Conservation (phyloP, 2,888 invertebrate species). For the Sycophila texana region DNA sequence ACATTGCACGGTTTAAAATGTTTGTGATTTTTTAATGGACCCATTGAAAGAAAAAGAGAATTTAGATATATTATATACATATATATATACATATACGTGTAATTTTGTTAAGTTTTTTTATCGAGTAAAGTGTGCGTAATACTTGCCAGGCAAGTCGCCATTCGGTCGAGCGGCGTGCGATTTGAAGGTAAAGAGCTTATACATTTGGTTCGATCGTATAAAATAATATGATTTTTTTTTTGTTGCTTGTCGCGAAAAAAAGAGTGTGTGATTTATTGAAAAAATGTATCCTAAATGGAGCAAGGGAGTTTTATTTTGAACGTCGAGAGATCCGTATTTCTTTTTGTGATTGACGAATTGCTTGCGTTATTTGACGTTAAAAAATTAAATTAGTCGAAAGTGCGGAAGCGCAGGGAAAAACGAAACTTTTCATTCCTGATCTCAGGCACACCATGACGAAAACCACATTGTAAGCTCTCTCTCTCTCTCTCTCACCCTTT, state of each 20-base stretch:
- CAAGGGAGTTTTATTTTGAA: too few relatives aligned
- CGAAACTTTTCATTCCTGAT: neutral
- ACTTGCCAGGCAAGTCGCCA: conserved; percentile 27
- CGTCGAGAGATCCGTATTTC: too few relatives aligned
- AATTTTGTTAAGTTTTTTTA: too few relatives aligned
- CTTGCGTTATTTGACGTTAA: neutral
- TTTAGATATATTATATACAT: neutral
- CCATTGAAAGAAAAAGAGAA: conserved; percentile 15
- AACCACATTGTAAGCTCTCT: neutral
- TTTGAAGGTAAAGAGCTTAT: conserved; percentile 30
- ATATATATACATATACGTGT: neutral
- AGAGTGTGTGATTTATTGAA: neutral
- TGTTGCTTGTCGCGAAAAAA: neutral
- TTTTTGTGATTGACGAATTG: too few relatives aligned
- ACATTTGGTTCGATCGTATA: neutral
- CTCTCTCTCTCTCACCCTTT: neutral
- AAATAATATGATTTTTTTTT: neutral
- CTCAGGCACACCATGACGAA: conserved; percentile 23
- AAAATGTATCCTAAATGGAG: too few relatives aligned
- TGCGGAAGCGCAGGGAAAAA: neutral
- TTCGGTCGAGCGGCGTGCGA: conserved; percentile 2
- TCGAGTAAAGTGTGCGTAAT: neutral
- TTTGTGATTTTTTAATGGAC: too few relatives aligned
- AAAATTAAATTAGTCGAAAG: neutral
- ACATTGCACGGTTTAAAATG: neutral